Conservation (phyloP, 2,888 invertebrate species). For the Chrysodeixis includens region DNA sequence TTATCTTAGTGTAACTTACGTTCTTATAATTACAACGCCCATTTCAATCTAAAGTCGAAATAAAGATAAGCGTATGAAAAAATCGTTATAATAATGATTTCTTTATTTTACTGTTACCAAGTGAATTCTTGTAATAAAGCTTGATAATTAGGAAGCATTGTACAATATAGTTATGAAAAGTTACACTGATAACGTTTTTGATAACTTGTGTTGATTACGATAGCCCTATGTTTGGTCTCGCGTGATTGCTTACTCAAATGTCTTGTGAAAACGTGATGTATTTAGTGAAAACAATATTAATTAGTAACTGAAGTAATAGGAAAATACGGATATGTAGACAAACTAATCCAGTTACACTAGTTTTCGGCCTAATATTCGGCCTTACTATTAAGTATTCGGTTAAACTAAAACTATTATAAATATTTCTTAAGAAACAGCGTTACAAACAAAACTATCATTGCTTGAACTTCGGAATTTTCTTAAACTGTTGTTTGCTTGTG, state of each 20-base stretch:
- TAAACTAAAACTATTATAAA: no score
- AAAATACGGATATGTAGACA: no score
- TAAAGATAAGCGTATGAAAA: neutral
- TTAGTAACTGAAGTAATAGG: neutral
- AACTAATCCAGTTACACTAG: no score
- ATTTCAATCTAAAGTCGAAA: neutral
- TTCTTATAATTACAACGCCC: neutral
- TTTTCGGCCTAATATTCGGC: no score
- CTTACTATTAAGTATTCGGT: no score
- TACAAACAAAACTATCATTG: no score
- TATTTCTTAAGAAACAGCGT: no score
- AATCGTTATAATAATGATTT: neutral
- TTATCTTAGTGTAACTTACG: neutral
- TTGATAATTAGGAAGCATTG: constrained; percentile 17
- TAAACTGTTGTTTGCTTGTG: no score
- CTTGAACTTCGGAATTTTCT: no score
- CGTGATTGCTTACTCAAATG: neutral
- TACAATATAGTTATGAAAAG: constrained; percentile 36
- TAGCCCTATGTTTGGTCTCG: constrained; percentile 14
- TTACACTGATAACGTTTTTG: constrained; percentile 9
- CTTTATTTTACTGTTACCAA: constrained; percentile 21
- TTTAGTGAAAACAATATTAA: neutral
- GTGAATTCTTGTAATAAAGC: constrained; percentile 15
- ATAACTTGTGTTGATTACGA: constrained; percentile 19
- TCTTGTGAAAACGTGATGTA: neutral